These are phyloP conservation scores for Manis pentadactyla DNA, from an alignment of 2,797 vertebrate species.

Conservation along the genomic window DNA sequence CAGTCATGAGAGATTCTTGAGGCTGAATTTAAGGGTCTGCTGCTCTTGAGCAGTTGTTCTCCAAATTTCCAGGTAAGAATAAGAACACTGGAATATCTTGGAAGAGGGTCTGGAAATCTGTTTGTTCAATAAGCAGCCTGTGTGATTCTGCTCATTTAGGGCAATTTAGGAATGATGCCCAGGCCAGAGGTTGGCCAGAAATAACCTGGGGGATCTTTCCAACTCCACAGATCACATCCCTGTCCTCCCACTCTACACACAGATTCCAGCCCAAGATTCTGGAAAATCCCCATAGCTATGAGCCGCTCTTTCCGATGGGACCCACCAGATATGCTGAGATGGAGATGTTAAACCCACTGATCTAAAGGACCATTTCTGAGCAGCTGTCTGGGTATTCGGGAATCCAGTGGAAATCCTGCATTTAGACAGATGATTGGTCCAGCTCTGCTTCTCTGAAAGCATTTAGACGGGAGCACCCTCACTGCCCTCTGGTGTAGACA, in stretches of 20 bases:
- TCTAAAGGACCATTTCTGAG: not conserved
- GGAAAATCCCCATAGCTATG: not conserved
- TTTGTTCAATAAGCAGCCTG: not conserved
- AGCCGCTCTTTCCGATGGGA: not conserved
- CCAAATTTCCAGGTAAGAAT: not conserved
- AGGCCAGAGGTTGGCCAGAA: not conserved
- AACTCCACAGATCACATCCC: fast-evolving
- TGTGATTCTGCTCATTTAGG: not conserved
- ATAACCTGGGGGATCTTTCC: not conserved
- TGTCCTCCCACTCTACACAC: not conserved
- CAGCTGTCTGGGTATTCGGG: not conserved
- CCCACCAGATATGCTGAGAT: not conserved
- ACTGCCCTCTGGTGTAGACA: slow-evolving; percentile 41
- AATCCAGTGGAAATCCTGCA: not conserved
- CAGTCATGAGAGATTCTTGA: not conserved
- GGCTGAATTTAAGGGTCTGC: not conserved
- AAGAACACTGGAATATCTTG: not conserved
- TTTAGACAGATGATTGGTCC: not conserved
- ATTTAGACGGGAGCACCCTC: not conserved
- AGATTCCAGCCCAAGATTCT: not conserved
- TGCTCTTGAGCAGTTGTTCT: not conserved
- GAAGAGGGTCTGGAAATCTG: not conserved
- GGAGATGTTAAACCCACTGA: not conserved
- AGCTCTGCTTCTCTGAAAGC: not conserved
- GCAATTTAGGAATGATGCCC: not conserved